A percentile compares a stretch with the other conserved stretches of the same genome.
Conservation (phyloP, 1,140 invertebrate species). For the Orius laevigatus region DNA sequence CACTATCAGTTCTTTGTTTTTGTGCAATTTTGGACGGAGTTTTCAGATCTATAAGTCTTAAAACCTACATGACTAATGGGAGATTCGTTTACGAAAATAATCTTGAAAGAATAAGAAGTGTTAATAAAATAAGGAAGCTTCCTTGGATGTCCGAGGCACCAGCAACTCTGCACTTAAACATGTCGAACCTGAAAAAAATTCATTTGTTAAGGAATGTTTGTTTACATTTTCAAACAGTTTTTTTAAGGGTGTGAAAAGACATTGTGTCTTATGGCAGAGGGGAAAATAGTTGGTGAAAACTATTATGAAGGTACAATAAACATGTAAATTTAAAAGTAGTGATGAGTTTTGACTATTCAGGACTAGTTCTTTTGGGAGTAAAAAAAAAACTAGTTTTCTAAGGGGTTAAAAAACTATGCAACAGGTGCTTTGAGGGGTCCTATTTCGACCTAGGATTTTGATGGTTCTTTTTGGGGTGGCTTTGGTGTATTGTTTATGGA, state of each 20-base stretch:
- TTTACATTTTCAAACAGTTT: neutral
- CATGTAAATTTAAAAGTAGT: too few species aligned
- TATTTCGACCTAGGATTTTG: neutral
- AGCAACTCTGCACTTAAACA: constrained; percentile 82
- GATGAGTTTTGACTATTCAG: too few species aligned
- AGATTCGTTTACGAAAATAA: neutral
- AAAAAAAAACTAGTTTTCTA: neutral
- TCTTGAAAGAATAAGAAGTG: neutral
- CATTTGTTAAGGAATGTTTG: neutral
- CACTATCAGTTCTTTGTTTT: neutral
- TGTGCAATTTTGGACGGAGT: neutral
- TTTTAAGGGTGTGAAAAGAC: neutral
- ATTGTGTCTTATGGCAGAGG: neutral
- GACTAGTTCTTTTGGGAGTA: too few species aligned
- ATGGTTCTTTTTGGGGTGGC: neutral
- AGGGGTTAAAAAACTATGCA: neutral
- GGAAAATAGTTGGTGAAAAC: neutral
- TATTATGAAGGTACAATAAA: constrained; percentile 1
- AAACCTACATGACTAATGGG: neutral
- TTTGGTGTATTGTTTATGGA: too few species aligned
- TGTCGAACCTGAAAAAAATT: constrained; percentile 47
- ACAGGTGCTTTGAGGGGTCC: neutral
- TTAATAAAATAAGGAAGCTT: constrained; percentile 27
- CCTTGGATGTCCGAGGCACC: constrained; percentile 46
- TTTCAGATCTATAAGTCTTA: neutral